These are phyloP conservation scores for Drosophila buzzatii DNA, from an alignment of 2,888 invertebrate species.

Conservation along the genomic window DNA sequence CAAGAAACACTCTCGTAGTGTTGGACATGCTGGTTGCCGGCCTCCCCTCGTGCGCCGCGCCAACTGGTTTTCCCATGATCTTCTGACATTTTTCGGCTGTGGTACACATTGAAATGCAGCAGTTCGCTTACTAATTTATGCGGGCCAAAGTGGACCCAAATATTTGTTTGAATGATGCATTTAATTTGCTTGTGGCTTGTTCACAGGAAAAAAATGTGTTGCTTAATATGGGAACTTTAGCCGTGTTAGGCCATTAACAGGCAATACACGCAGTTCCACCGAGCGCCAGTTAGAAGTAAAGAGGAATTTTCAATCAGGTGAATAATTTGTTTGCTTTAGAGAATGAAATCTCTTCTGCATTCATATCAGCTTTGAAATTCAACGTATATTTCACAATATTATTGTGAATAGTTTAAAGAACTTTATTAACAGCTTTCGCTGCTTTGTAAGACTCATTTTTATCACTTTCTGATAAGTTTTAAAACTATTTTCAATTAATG, in stretches of 20 bases:
- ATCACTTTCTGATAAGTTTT: not conserved
- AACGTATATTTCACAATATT: not conserved
- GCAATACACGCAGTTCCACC: conserved; percentile 35
- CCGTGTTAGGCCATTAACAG: conserved; percentile 38
- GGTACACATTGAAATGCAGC: conserved; percentile 56
- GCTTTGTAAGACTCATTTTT: not conserved
- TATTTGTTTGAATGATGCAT: conserved; percentile 71
- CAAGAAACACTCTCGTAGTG: conserved; percentile 70
- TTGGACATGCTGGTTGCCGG: conserved; percentile 56
- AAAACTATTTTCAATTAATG: not conserved
- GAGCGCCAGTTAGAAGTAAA: conserved; percentile 32
- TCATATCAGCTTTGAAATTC: not conserved
- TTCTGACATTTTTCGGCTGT: conserved; percentile 43
- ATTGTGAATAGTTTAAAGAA: not conserved
- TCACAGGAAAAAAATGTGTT: conserved; percentile 14
- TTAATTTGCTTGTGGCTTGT: conserved; percentile 59
- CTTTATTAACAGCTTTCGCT: too few relatives aligned
- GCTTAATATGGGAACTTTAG: conserved; percentile 43
- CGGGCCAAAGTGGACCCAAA: conserved; percentile 63
- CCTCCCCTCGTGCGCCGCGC: conserved; percentile 5
- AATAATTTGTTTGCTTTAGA: conserved; percentile 6
- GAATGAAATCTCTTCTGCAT: not conserved
- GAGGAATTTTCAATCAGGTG: conserved; percentile 6
- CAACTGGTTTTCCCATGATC: conserved; percentile 42
- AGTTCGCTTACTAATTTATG: conserved; percentile 70